phyloP scores from a whole-genome alignment of 2,797 vertebrate genomes.

The Myotis vivesi region DNA sequence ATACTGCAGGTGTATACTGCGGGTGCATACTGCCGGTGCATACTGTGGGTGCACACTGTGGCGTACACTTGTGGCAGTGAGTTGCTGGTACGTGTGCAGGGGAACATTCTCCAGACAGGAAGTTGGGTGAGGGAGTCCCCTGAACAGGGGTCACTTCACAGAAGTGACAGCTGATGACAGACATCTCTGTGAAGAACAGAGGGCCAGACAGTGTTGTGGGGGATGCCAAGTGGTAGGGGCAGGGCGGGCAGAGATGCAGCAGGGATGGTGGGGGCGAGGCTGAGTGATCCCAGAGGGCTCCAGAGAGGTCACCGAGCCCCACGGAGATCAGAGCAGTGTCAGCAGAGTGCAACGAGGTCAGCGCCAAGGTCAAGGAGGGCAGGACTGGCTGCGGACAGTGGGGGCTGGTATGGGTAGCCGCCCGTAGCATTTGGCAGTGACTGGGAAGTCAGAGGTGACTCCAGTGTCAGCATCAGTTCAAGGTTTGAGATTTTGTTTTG shows the following conservation, averaged over 20 bases:
- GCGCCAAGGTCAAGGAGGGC: not conserved
- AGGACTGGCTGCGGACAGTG: rapidly evolving
- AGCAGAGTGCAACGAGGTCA: not conserved
- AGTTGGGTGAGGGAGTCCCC: not conserved
- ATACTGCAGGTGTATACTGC: not conserved
- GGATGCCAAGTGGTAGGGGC: not conserved
- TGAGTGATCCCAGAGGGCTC: not conserved
- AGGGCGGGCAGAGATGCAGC: not conserved
- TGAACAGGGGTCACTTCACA: not conserved
- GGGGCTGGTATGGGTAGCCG: rapidly evolving
- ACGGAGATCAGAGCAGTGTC: not conserved
- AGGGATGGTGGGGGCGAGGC: not conserved
- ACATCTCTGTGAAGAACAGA: not conserved
- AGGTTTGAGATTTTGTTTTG: not conserved
- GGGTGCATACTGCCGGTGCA: too few relatives aligned
- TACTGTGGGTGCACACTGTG: too few relatives aligned
- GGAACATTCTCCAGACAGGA: not conserved
- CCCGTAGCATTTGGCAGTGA: not conserved
- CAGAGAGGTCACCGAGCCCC: not conserved
- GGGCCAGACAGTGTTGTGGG: not conserved
- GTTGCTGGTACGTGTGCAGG: not conserved
- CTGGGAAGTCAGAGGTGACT: not conserved
- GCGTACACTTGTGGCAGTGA: not conserved
- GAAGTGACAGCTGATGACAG: not conserved
- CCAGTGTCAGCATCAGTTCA: not conserved